Conservation (phyloP, 1,140 invertebrate species). For the Megalopta genalis region DNA sequence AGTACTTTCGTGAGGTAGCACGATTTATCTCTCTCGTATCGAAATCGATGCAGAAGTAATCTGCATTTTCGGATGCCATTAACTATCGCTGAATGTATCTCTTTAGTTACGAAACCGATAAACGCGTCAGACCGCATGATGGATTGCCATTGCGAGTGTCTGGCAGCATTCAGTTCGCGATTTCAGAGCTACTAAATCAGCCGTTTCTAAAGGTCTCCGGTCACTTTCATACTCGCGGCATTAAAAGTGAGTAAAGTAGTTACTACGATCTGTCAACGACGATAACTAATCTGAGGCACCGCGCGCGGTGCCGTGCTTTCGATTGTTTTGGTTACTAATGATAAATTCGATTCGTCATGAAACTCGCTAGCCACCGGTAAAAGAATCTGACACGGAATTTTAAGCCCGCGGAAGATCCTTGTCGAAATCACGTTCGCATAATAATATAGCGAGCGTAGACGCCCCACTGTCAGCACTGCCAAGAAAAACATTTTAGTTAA, state of each 20-base stretch:
- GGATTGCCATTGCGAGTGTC: conserved; percentile 31
- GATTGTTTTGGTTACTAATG: neutral
- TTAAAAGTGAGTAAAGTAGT: conserved; percentile 25
- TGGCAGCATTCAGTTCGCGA: conserved; percentile 32
- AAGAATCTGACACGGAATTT: neutral
- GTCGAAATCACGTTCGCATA: neutral
- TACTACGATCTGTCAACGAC: conserved; percentile 23
- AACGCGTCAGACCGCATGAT: conserved; percentile 43
- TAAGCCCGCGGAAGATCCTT: neutral
- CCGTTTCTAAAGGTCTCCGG: conserved; percentile 24
- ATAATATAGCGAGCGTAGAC: neutral
- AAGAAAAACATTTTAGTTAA: no score
- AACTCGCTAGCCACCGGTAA: neutral
- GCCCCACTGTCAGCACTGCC: no score
- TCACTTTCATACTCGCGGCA: conserved; percentile 35
- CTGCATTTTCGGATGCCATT: conserved; percentile 1
- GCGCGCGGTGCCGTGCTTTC: neutral
- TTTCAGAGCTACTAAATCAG: conserved; percentile 48
- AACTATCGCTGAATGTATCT: neutral
- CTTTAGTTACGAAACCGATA: conserved; percentile 11
- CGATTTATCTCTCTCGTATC: neutral
- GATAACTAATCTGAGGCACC: conserved; percentile 48
- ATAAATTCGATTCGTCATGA: neutral
- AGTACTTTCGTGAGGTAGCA: neutral
- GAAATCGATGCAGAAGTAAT: neutral